phyloP scores from a whole-genome alignment of 1,140 invertebrate species.

The Micrasema longulum region DNA sequence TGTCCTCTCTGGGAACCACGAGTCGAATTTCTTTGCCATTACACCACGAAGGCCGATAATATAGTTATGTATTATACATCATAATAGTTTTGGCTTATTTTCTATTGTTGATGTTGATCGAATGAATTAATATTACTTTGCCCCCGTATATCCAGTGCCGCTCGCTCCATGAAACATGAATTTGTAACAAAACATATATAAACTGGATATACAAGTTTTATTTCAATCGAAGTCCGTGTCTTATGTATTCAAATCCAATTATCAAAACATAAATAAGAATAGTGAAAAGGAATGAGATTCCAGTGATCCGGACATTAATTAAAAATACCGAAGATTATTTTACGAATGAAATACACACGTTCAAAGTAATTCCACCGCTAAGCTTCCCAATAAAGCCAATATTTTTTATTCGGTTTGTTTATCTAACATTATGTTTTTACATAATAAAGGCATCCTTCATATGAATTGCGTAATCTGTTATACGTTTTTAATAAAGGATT shows the following conservation, averaged over 20 bases:
- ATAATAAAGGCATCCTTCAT: constrained; percentile 21
- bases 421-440: constrained; percentile 12
- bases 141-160: no score
- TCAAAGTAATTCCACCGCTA: constrained; percentile 19
- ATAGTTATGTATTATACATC: no score
- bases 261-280: constrained; percentile 37
- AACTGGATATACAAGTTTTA: constrained; percentile 34
- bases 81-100: no score
- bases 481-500: background rate
- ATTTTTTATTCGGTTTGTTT: constrained; percentile 18
- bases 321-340: constrained; percentile 24
- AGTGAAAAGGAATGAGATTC: constrained; percentile 30
- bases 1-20: no score
- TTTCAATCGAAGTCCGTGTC: background rate
- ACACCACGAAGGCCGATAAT: no score
- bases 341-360: constrained; percentile 9
- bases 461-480: constrained; percentile 9
- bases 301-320: constrained; percentile 35
- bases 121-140: no score
- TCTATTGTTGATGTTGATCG: no score
- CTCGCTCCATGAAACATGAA: no score
- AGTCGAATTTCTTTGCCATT: no score
- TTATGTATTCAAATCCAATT: constrained; percentile 41
- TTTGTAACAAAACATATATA: constrained; percentile 29
- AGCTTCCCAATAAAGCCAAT: background rate